Base-by-base conservation (phyloP, 2,888 invertebrate genomes). In the Lepetodrilus schrolli region DNA sequence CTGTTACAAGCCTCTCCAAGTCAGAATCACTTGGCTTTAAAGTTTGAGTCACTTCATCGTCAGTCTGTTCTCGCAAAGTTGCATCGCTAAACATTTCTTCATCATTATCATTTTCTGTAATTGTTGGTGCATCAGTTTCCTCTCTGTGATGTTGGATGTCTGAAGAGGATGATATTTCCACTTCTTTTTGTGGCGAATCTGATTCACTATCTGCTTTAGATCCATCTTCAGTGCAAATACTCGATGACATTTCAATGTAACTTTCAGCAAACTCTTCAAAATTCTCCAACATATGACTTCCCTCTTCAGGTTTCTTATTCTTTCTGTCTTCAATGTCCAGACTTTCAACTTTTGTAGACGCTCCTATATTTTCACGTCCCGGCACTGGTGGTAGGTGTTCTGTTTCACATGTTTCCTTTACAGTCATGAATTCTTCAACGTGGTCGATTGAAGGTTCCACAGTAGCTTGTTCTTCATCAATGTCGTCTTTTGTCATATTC, bases 221-320 rank as follows among this genome's bases (percentile, higher is more conserved):
- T 30, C 17, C 34, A 2, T 58, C 26, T 17, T 58, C 58, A n/a
- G 58, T 43, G 43, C 13, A 58, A 26, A 58, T 58, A 17, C 58
- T 58, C 34, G 58, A 58, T n/a, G 58, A 58, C 58, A 58, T 58
- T 58, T 26, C 30, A 21, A 58, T 58, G 21, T 58, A 58, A 7
- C 10, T 58, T 30, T 58, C 58, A 30, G 58, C 58, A 58, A 58
- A 58, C 7, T 58, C 58, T 34, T 58, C 58, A 58, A 58, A 58
- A 17, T 58, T 8, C 17, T 58, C 58, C 34, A 58, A 58, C 30
- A 58, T 26, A 17, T 58, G 30, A 58, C 17, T 23, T 17, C 17
- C 43, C 17, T 26, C 13, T 7, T 58, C 5, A 30, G 58, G 26
- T 30, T 4, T 26, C 7, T 34, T 58, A 2, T 10, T 7, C 34